A percentile compares a stretch with the other conserved stretches of the same genome.
These are phyloP conservation scores for Holacanthella duospinosa DNA, from an alignment of 2,888 invertebrate species.

Conservation along the genomic window DNA sequence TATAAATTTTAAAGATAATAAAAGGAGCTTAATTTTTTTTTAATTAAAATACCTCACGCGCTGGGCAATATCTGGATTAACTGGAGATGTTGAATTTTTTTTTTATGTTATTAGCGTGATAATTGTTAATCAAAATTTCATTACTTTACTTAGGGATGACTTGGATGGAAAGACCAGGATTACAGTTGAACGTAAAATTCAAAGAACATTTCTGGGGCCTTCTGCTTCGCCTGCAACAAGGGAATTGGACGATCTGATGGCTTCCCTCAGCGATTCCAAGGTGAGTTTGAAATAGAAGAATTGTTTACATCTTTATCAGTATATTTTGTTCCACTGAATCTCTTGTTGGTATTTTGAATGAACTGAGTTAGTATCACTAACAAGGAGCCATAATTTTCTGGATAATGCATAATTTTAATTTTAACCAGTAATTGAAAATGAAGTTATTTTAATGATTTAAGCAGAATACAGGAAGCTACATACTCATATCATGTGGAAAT, in stretches of 20 bases:
- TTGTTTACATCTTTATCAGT: slow-evolving; percentile 3
- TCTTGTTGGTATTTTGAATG: too few species aligned
- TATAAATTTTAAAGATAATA: not conserved
- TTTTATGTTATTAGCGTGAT: too few species aligned
- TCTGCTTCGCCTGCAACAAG: slow-evolving; percentile 78
- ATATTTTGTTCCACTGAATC: not conserved
- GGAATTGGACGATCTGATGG: slow-evolving; percentile 93
- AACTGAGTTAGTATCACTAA: too few species aligned
- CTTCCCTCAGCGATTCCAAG: slow-evolving; percentile 88
- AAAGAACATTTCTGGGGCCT: slow-evolving; percentile 42
- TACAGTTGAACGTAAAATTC: slow-evolving; percentile 45
- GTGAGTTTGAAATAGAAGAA: slow-evolving; percentile 44
- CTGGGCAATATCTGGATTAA: too few species aligned
- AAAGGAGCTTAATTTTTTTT: too few species aligned
- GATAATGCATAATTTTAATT: too few species aligned
- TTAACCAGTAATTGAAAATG: too few species aligned
- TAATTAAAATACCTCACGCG: too few species aligned
- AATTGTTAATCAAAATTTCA: not conserved
- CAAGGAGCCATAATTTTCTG: too few species aligned
- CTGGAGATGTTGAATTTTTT: too few species aligned
- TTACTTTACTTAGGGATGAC: slow-evolving; percentile 26
- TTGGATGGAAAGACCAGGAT: slow-evolving; percentile 41
- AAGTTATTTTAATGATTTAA: too few species aligned
- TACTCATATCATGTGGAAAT: not conserved
- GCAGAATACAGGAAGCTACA: too few species aligned